Evolutionary conservation across 35 echinoderm and acorn worm genomes (phyloP).

Genomic region (Acanthaster planci): DNA sequence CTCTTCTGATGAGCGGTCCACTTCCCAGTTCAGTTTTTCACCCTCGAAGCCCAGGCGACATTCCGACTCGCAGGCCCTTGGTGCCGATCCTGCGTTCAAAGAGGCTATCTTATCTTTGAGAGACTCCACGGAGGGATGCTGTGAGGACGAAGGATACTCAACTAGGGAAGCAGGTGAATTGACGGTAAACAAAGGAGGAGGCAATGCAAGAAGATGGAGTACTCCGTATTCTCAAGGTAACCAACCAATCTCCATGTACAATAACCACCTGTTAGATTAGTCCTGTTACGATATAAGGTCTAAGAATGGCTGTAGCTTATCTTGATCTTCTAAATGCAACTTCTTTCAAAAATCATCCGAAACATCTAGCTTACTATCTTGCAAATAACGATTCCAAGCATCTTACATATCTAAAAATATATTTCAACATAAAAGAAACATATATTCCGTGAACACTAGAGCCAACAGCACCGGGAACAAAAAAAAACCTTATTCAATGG

Average conservation of each 20-base stretch:
- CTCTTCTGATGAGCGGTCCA: neutral
- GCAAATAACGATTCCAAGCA: no score
- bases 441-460: no score
- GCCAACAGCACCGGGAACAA: no score
- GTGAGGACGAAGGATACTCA: neutral
- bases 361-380: no score
- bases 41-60: neutral
- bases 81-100: neutral
- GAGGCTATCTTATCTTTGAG: neutral
- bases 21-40: neutral
- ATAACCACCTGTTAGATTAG: no score
- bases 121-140: neutral
- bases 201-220: neutral
- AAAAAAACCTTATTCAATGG: no score
- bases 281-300: no score
- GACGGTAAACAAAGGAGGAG: neutral
- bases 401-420: no score
- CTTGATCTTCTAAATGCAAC: no score
- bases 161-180: neutral
- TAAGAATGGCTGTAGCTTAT: no score
- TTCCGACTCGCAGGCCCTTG: neutral
- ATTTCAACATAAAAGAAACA: no score
- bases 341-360: no score
- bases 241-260: neutral
- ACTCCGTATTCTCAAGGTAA: neutral